Base-by-base conservation (phyloP, 2,113 vertebrate genomes). In the Chlorocebus sabaeus region DNA sequence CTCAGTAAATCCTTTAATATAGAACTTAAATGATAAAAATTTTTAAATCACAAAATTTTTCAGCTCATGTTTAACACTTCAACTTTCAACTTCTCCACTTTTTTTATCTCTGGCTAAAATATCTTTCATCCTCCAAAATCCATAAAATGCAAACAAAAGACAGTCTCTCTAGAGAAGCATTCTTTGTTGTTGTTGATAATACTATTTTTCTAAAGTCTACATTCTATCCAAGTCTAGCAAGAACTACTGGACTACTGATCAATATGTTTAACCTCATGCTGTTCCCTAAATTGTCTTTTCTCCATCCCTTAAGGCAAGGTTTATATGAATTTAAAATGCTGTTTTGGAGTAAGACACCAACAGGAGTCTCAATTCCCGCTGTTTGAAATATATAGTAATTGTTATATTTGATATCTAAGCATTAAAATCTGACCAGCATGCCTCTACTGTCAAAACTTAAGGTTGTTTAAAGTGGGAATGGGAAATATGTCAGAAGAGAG, bases 231-330 rank as follows among this genome's bases (percentile, higher is more conserved):
- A 96, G 23, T 89, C 78, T 97, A 92, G 79, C 25, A 94, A 95
- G 67, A 94, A 97, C 72, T 72, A 96, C 86, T 72, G 45, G 82
- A 90, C 57, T 92, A 90, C 88, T 97, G 90, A 98, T 98, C 97
- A 98, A 91, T 97, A 97, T 96, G 93, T 96, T 97, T 95, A 97
- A 96, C 93, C 86, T 95, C 97, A 97, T 55, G 89, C 97, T 97
- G 86, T 94, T 97, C 43, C 78, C 93, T 84, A 97, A 98, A 97
- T 95, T 98, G 91, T 97, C 93, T 95, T 98, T 95, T 96, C 86
- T 95, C 43, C 78, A 96, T 75, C 64, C 97, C 97, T 98, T 90
- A 97, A 89, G 95, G 97, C 82, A 84, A 96, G 50, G 78, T 94
- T 94, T 93, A 94, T 91, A 96, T 95, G 82, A 98, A 97, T 97